Base-by-base conservation (phyloP, 1,140 invertebrate genomes). In the Penaeus japonicus region DNA sequence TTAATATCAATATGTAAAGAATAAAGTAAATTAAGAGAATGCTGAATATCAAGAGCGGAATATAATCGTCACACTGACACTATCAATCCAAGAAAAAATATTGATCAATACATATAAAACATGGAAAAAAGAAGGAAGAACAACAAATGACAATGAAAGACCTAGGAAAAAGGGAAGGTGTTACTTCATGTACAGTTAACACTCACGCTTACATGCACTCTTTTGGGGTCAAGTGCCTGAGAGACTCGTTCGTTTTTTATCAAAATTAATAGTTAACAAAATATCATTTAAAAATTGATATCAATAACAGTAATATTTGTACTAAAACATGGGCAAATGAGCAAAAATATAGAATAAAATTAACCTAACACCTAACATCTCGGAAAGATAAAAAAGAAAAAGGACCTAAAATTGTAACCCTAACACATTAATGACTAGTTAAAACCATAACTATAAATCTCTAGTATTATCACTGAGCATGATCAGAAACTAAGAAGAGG, bases 401-500 rank as follows among this genome's bases (percentile, higher is more conserved):
- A 65, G 77, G 55, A 84, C 47, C 47, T 22, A 79, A 32, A 75
- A 89, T 47, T 65, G 27, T 81, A 70, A 84, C 87, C 87, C 87
- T 89, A 89, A 84, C 87, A 80, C 79, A 89, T 89, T 84, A 89
- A 89, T 89, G 87, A 89, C 87, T 89, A 89, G 87, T 89, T 84
- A 85, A 79, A 62, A 84, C 82, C 82, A 84, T 84, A 84, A 84
- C 59, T 65, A 84, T 78, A 59, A 75, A 77, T 55, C 77, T 70
- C 82, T 84, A 65, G 62, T 70, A 84, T 85, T 57, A 84, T 77
- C 80, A 84, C 87, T 89, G 87, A 89, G 87, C 87, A 89, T 80
- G 77, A 79, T 89, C 82, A 84, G 83, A 62, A 87, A 81, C 65
- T 79, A 87, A 79, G 80, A 83, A 82, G 73, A 73, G 32, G 75